Percentiles rank a stretch among this genome's conserved stretches.
Conservation (phyloP, 2,113 vertebrate species). For the Trematocara macrostoma region DNA sequence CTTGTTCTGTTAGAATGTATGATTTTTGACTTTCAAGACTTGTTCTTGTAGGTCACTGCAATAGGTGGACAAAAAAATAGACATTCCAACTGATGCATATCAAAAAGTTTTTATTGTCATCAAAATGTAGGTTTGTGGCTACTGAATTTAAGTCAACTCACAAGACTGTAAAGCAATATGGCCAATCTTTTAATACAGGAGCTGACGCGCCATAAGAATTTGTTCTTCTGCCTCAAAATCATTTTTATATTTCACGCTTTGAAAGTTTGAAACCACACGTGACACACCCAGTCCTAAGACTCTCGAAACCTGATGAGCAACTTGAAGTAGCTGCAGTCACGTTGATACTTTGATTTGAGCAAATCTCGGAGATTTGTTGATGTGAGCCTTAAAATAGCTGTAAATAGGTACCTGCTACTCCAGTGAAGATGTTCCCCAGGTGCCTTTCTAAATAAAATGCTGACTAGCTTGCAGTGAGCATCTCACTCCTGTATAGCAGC, state of each 20-base stretch:
- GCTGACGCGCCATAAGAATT: background rate
- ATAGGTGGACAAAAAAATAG: background rate
- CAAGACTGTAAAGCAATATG: background rate
- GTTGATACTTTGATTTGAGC: background rate
- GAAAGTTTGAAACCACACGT: background rate
- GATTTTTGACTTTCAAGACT: background rate
- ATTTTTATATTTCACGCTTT: background rate
- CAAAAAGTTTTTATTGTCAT: background rate
- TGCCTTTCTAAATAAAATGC: slow-evolving; percentile 47
- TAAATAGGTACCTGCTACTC: background rate
- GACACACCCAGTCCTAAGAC: background rate
- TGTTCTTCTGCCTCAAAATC: background rate
- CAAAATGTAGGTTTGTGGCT: background rate
- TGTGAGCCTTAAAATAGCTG: slow-evolving; percentile 19
- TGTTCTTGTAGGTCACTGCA: background rate
- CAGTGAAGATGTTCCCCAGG: slow-evolving; percentile 37
- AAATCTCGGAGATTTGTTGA: background rate
- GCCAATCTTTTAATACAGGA: background rate
- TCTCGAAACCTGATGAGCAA: background rate
- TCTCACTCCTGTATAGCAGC: slow-evolving; percentile 38
- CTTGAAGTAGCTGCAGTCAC: background rate
- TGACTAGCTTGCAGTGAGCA: slow-evolving; percentile 19
- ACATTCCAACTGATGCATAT: background rate
- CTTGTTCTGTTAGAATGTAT: background rate
- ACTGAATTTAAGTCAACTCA: background rate